A percentile compares a stretch with the other conserved stretches of the same genome.
Conservation (phyloP, 2,888 invertebrate genomes). For the Ferrisia virgata region DNA sequence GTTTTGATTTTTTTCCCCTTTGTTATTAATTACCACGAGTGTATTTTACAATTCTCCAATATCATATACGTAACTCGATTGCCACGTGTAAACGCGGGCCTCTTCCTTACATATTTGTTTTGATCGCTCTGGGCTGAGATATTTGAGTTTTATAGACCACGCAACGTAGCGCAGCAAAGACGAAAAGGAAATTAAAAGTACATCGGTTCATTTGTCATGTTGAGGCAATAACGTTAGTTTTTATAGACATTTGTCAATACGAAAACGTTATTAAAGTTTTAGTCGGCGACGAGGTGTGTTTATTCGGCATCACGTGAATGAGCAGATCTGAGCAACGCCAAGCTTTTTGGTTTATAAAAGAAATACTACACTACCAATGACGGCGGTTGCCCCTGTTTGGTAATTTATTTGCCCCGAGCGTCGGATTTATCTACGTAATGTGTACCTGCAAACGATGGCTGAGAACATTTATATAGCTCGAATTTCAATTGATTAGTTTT, state of each 20-base stretch:
- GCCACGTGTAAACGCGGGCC: neutral
- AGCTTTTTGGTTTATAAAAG: neutral
- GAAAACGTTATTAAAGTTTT: neutral
- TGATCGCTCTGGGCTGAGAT: neutral
- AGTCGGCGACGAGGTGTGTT: neutral
- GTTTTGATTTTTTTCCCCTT: no score
- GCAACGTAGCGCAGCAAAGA: neutral
- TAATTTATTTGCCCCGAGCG: neutral
- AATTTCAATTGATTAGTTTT: neutral
- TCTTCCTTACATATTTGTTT: neutral
- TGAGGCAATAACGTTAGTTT: constrained; percentile 10
- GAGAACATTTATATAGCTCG: neutral
- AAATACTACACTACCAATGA: neutral
- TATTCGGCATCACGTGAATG: no score
- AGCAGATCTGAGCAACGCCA: no score
- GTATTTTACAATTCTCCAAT: no score
- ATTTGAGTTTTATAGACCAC: neutral
- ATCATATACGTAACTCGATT: no score
- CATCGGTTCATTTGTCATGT: constrained; percentile 5
- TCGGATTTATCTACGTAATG: neutral
- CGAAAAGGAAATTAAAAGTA: constrained; percentile 3
- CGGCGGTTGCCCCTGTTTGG: neutral
- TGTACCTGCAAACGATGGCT: no score
- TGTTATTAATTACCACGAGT: no score
- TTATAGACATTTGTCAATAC: constrained; percentile 10